phyloP scores from a whole-genome alignment of 2,113 vertebrate genomes.

The Ariopsis seemanni region DNA sequence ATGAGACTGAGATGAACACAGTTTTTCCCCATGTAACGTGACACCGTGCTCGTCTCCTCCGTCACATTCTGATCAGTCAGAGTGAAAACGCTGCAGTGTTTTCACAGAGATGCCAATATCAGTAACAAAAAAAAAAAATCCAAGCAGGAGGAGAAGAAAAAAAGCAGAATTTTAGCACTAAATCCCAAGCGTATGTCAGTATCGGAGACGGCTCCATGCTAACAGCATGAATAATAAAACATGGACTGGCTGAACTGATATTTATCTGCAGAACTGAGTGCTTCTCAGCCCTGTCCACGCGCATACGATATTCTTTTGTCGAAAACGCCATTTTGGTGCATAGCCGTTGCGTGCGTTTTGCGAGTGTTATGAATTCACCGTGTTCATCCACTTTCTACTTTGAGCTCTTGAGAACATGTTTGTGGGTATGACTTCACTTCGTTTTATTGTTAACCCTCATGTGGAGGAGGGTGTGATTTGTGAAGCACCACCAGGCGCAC shows the following conservation, averaged over 20 bases:
- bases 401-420: not conserved
- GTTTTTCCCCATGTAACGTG: not conserved
- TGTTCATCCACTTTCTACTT: too few relatives aligned
- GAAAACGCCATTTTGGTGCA: too few relatives aligned
- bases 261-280: not conserved
- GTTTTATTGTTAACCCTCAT: not conserved
- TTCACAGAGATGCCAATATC: not conserved
- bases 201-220: not conserved
- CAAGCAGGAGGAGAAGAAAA: not conserved
- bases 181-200: not conserved
- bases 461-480: not conserved
- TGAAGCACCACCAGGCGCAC: not conserved
- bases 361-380: not conserved
- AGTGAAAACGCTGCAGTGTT: not conserved
- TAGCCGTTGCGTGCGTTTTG: not conserved
- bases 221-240: conserved; percentile 1
- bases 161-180: not conserved
- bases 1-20: not conserved
- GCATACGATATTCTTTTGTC: too few relatives aligned
- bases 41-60: not conserved
- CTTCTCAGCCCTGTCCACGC: too few relatives aligned
- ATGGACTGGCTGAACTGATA: not conserved
- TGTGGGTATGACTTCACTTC: not conserved
- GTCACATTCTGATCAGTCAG: not conserved
- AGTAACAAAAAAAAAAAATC: not conserved